Conservation (phyloP, 64 coral and sea anemone genomes). For the Montipora sp. region DNA sequence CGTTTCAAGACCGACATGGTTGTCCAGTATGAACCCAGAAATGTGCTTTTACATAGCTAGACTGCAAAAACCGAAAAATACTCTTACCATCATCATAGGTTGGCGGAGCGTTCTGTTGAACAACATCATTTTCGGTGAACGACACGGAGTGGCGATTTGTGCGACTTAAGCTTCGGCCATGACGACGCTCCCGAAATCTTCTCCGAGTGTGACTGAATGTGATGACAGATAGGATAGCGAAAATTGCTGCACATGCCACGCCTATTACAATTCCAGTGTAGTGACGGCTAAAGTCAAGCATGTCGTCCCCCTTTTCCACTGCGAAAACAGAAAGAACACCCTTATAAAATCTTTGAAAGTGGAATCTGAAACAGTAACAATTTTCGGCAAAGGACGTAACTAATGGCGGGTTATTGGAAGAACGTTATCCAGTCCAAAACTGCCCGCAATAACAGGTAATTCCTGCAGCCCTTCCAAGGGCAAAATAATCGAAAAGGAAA, state of each 20-base stretch:
- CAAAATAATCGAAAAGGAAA: too few relatives aligned
- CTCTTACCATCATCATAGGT: conserved; percentile 79
- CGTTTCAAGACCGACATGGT: too few relatives aligned
- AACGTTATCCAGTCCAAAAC: too few relatives aligned
- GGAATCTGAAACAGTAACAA: too few relatives aligned
- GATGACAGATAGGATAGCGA: conserved; percentile 74
- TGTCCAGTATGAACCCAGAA: background rate
- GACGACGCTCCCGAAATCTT: conserved; percentile 42
- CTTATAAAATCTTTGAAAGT: background rate
- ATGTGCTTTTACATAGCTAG: background rate
- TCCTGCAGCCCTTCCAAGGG: too few relatives aligned
- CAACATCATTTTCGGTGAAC: conserved; percentile 41
- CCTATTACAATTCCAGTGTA: conserved; percentile 92
- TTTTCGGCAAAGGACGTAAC: too few relatives aligned
- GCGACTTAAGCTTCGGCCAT: background rate
- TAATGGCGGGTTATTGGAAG: too few relatives aligned
- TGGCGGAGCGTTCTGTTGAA: conserved; percentile 70
- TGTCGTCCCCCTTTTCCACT: background rate
- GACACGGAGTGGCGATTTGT: conserved; percentile 44
- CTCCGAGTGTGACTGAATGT: conserved; percentile 75
- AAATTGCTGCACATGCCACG: conserved; percentile 88
- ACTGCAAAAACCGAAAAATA: background rate
- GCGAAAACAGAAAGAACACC: background rate
- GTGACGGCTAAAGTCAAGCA: conserved; percentile 66
- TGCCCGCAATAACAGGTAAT: too few relatives aligned